Evolutionary conservation across 2,797 vertebrate genomes (phyloP).

Genomic region (Spondyliosoma cantharus): DNA sequence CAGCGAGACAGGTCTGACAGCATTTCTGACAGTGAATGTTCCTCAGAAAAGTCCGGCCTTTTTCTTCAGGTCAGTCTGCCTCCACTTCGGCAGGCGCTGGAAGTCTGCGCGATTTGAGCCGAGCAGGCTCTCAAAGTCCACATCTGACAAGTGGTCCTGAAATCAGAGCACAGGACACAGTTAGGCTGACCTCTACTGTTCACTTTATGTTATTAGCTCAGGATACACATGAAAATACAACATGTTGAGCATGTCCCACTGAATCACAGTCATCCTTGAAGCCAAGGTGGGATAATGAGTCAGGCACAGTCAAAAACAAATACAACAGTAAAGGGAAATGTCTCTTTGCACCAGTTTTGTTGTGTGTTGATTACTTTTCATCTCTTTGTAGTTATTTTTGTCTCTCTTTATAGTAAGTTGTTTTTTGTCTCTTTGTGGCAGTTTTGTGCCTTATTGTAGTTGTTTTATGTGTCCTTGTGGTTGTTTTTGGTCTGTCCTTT

Average conservation of each 20-base stretch:
- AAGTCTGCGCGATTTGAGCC: conserved; percentile 89
- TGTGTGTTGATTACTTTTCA: background rate
- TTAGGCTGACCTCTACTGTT: conserved; percentile 64
- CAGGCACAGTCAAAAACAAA: background rate
- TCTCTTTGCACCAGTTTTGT: too few relatives aligned
- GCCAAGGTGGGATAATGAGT: background rate
- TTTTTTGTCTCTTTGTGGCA: background rate
- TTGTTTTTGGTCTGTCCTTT: background rate
- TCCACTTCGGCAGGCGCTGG: conserved; percentile 90
- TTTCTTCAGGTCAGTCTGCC: conserved; percentile 91
- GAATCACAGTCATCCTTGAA: background rate
- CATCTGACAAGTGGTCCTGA: conserved; percentile 89
- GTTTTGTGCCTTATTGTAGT: background rate
- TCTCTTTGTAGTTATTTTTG: background rate
- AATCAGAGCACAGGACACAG: conserved; percentile 12
- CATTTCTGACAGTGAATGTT: background rate
- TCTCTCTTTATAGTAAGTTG: too few relatives aligned
- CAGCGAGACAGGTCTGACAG: background rate
- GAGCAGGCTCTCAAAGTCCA: conserved; percentile 88
- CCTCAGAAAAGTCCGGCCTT: conserved; percentile 90
- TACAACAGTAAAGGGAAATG: background rate
- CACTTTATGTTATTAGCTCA: conserved; percentile 22
- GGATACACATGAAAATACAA: background rate
- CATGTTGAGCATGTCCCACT: conserved; percentile 7
- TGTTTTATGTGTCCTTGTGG: background rate